Evolutionary conservation across 2,113 vertebrate genomes (phyloP), one percentile per base, ranked within the genome.

Genomic region (Spilogale gracilis): DNA sequence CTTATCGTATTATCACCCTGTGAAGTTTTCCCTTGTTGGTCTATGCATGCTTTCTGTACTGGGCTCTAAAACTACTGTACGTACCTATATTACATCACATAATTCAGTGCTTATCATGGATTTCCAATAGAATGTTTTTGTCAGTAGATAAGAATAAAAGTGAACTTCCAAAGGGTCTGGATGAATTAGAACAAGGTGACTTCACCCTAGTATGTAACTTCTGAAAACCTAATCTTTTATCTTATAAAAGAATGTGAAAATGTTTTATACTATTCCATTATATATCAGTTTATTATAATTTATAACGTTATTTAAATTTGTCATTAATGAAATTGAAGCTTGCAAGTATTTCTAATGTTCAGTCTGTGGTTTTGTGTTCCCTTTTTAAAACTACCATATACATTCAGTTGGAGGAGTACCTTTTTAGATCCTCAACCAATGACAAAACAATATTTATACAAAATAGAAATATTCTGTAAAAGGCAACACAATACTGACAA

Each of bases 401-500:
- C 18, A 93, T 80, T 50, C 23, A 30, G 11, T 89, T 94, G 92
- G 61, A 94, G 48, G 65, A 92, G 25, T 38, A 94, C 0, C 1
- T 73, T 92, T 89, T 85, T 80, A 85, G 3, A 65, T 79, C 38
- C 27, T 9, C 5, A 85, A 45, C 10, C 45, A 60, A 86, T 69
- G 38, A 18, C 23, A 79, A 90, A 80, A 11, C 21, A 80, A 76
- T 69, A 60, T 90, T 85, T 94, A 11, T 67, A 67, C 65, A 97
- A 92, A 38, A 69, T 84, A 67, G 0, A 38, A 90, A 61, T 90
- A 90, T 90, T 38, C 10, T 87, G 0, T 63, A 92, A 80, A 80
- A 88, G 2, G 60, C 6, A 93, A 97, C 89, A 54, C 2, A 91
- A 17, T 81, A 76, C 50, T 27, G 11, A 91, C 9, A 56, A 32